phyloP scores from a whole-genome alignment of 2,888 invertebrate species.

The Thalpophila matura region DNA sequence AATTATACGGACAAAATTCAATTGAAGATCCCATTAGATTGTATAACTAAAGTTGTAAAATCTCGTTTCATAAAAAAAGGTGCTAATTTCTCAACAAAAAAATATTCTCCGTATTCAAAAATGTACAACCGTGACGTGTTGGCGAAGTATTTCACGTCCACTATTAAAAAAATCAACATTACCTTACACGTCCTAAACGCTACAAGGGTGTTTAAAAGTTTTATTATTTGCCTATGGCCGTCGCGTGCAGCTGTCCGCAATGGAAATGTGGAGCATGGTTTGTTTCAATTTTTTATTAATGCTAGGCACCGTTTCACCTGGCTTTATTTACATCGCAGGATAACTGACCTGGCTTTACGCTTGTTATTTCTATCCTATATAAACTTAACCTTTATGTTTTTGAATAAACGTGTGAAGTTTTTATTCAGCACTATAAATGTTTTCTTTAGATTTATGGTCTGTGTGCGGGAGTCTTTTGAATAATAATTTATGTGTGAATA shows the following conservation, averaged over 20 bases:
- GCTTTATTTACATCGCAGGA: constrained; percentile 39
- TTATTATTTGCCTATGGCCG: constrained; percentile 60
- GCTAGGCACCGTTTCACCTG: constrained; percentile 20
- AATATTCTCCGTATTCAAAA: constrained; percentile 1
- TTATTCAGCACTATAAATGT: constrained; percentile 23
- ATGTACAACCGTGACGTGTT: background rate
- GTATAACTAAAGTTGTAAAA: no score
- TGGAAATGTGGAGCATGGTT: constrained; percentile 64
- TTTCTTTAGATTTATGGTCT: constrained; percentile 28
- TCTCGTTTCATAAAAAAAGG: no score
- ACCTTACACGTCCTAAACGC: constrained; percentile 12
- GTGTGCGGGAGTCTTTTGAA: constrained; percentile 2
- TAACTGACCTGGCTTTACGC: constrained; percentile 41
- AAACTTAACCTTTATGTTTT: constrained; percentile 14
- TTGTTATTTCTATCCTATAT: constrained; percentile 31
- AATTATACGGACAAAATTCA: no score
- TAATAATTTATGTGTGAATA: constrained; percentile 10
- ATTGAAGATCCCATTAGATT: no score
- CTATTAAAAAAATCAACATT: background rate
- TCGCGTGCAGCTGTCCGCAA: constrained; percentile 59
- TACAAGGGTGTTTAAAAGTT: constrained; percentile 56
- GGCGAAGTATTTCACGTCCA: background rate
- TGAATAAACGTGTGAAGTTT: constrained; percentile 23
- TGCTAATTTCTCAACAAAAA: background rate
- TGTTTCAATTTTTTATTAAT: constrained; percentile 46